These are phyloP conservation scores for Dugesia japonica DNA, from an alignment of 2,888 invertebrate genomes.

Conservation along the genomic window DNA sequence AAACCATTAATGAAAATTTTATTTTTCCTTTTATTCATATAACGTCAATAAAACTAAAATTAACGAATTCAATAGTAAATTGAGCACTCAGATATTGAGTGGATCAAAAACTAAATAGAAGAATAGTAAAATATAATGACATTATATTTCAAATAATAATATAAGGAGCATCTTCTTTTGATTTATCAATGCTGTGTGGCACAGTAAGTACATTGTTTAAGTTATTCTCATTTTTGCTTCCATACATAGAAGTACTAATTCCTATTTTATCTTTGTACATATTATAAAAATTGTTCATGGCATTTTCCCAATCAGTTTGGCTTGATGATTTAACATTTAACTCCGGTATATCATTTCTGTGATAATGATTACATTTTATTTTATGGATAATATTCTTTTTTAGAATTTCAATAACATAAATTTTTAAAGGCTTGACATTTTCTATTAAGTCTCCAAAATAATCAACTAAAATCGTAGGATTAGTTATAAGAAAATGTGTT, in stretches of 20 bases:
- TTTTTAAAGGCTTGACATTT: constrained; percentile 5
- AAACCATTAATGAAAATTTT: too few species aligned
- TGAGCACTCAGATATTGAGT: background rate
- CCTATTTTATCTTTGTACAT: background rate
- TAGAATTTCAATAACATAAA: background rate
- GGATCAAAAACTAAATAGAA: background rate
- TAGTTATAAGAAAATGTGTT: background rate
- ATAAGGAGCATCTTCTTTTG: background rate
- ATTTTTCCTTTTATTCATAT: too few species aligned
- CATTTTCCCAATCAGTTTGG: background rate
- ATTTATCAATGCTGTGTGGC: background rate
- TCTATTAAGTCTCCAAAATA: background rate
- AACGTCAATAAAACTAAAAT: background rate
- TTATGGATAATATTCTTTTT: background rate
- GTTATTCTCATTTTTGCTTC: background rate
- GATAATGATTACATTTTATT: background rate
- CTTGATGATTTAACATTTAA: background rate
- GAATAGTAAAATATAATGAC: background rate
- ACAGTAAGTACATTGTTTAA: background rate
- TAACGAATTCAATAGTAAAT: background rate
- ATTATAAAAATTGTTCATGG: background rate
- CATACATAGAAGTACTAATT: background rate
- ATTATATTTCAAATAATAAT: background rate
- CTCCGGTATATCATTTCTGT: background rate
- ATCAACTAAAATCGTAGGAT: background rate